phyloP scores from a whole-genome alignment of 2,113 vertebrate species.

The Zapus hudsonius region DNA sequence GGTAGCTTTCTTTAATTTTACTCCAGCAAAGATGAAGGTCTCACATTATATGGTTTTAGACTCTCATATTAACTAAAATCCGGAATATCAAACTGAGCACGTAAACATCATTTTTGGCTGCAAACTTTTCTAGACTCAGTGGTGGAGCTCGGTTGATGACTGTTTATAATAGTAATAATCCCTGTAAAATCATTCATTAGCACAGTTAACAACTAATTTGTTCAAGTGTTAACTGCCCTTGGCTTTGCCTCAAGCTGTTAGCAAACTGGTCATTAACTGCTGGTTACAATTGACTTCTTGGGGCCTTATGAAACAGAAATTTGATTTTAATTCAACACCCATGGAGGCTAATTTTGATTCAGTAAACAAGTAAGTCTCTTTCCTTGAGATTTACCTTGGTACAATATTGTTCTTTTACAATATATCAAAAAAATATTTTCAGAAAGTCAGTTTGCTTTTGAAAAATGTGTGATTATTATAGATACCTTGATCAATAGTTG shows the following conservation, averaged over 20 bases:
- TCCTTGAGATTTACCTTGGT: conserved; percentile 61
- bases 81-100: conserved; percentile 49
- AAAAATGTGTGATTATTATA: background rate
- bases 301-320: conserved; percentile 83
- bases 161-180: conserved; percentile 85
- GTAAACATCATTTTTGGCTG: conserved; percentile 68
- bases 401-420: conserved; percentile 3
- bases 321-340: conserved; percentile 83
- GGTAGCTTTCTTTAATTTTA: conserved; percentile 4
- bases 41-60: conserved; percentile 53
- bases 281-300: conserved; percentile 86
- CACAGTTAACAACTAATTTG: conserved; percentile 87
- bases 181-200: conserved; percentile 85
- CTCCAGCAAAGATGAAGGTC: conserved; percentile 32
- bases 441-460: background rate
- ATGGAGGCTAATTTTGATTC: conserved; percentile 80
- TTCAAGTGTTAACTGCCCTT: conserved; percentile 83
- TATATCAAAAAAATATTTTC: conserved; percentile 14
- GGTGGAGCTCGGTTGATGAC: conserved; percentile 82
- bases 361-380: conserved; percentile 80
- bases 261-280: conserved; percentile 84
- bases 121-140: conserved; percentile 76
- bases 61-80: conserved; percentile 77
- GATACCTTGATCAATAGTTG: background rate
- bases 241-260: conserved; percentile 86